phyloP scores from a whole-genome alignment of 2,797 vertebrate genomes.

The Sarcoramphus papa region DNA sequence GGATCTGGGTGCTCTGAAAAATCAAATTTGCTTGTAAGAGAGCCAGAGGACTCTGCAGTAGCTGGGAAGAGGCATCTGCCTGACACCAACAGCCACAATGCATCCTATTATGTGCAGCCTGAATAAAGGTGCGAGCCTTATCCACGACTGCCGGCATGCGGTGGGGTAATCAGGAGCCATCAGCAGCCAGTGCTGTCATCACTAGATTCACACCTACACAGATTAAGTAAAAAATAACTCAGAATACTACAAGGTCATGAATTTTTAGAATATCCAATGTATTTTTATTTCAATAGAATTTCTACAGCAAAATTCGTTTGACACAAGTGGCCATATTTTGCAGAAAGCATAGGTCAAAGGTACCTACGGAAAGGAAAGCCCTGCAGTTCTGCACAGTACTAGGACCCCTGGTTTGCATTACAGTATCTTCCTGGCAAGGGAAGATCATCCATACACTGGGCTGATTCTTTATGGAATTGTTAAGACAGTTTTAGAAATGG shows the following conservation, averaged over 20 bases:
- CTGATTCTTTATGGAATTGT: neutral
- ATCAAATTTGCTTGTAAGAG: neutral
- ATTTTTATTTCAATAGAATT: neutral
- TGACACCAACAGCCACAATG: neutral
- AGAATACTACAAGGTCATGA: neutral
- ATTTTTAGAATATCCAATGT: neutral
- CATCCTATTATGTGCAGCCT: neutral
- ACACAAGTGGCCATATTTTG: neutral
- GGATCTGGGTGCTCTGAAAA: neutral
- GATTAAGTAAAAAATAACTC: neutral
- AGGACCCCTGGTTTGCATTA: neutral
- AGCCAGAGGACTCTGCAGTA: neutral
- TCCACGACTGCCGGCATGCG: accelerated
- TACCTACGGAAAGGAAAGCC: neutral
- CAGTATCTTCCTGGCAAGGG: neutral
- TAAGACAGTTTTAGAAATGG: neutral
- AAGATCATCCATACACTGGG: neutral
- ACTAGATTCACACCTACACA: neutral
- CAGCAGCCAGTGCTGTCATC: neutral
- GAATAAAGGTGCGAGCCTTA: neutral
- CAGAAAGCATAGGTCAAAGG: neutral
- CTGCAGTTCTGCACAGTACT: neutral
- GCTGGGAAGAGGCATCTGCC: neutral
- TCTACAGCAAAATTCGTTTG: neutral
- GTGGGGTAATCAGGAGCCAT: neutral